Percentiles rank a stretch among this genome's conserved stretches.
phyloP scores from a whole-genome alignment of 2,797 vertebrate genomes.

The Spinus olivaceus region DNA sequence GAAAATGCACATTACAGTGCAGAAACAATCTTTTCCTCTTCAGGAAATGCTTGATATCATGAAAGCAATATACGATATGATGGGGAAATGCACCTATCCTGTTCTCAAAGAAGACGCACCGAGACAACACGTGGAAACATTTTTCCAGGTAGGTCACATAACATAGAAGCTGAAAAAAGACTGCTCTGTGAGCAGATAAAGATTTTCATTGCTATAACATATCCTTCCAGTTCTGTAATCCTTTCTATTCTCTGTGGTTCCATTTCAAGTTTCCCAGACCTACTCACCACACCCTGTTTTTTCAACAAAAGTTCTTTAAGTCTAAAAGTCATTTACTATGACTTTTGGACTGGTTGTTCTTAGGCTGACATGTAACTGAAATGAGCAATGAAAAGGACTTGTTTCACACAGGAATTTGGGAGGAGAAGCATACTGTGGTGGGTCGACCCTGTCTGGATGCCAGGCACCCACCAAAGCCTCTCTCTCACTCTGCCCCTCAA shows the following conservation, averaged over 20 bases:
- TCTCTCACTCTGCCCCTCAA: background rate
- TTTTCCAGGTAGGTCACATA: slow-evolving; percentile 86
- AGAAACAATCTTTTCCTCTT: background rate
- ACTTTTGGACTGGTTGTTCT: background rate
- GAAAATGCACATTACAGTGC: background rate
- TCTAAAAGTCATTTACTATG: background rate
- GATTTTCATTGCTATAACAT: background rate
- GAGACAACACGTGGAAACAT: slow-evolving; percentile 93
- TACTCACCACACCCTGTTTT: background rate
- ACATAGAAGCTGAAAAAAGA: background rate
- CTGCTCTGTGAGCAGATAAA: background rate
- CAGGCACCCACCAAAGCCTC: background rate
- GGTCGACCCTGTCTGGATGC: background rate
- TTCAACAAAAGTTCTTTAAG: background rate
- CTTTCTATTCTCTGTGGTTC: background rate
- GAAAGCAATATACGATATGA: slow-evolving; percentile 99
- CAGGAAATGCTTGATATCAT: slow-evolving; percentile 99
- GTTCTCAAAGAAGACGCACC: slow-evolving; percentile 94
- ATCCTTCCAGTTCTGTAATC: background rate
- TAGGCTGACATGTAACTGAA: background rate
- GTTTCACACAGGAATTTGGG: background rate
- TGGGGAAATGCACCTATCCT: slow-evolving; percentile 98
- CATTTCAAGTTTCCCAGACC: background rate
- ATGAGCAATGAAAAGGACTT: background rate
- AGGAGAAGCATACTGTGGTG: background rate